phyloP scores from a whole-genome alignment of 37 sponge, comb jelly and placozoan species.

The Crambe crambe region DNA sequence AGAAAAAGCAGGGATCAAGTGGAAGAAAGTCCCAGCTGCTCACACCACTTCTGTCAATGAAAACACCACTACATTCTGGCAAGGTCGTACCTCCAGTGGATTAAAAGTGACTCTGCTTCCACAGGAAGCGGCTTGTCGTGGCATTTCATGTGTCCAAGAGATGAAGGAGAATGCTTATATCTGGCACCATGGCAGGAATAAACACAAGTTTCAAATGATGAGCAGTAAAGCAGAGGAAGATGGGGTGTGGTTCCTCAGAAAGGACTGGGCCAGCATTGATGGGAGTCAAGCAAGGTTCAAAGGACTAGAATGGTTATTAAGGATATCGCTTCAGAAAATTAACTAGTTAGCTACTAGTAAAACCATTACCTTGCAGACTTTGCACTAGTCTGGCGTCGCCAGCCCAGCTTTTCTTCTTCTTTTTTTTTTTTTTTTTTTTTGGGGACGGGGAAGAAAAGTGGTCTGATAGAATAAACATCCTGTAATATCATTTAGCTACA shows the following conservation, averaged over 20 bases:
- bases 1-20: not conserved
- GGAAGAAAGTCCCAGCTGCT: not conserved
- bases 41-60: not conserved
- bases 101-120: slow-evolving; percentile 11
- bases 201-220: not conserved
- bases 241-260: not conserved
- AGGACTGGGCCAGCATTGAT: not conserved
- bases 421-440: no score
- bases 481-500: no score
- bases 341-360: no score
- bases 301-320: no score
- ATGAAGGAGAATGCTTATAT: not conserved
- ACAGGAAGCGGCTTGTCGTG: not conserved
- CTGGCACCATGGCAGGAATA: slow-evolving; percentile 5
- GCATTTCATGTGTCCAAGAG: not conserved
- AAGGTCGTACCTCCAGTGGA: not conserved
- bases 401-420: no score
- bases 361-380: no score
- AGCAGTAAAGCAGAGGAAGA: not conserved
- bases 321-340: no score
- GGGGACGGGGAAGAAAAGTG: no score
- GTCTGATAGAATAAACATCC: no score
- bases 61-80: not conserved
- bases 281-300: no score
- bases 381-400: no score